Conservation (phyloP, 2,888 invertebrate genomes). For the Tetropium fuscum region DNA sequence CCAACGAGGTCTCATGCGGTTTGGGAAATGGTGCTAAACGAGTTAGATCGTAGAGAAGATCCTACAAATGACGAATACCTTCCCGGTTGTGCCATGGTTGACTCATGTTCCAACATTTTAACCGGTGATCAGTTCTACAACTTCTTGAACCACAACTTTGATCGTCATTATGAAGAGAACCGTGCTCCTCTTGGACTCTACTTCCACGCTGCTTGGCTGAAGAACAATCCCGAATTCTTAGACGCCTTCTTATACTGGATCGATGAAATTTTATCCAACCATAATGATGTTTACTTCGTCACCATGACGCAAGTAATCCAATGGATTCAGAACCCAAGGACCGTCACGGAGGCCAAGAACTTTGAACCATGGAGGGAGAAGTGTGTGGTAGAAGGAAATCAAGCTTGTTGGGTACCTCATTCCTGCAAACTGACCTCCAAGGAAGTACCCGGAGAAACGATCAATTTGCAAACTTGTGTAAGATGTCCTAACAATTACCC, state of each 20-base stretch:
- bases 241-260: conserved; percentile 95
- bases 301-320: conserved; percentile 97
- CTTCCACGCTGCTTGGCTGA: conserved; percentile 95
- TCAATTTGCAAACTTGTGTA: conserved; percentile 93
- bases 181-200: conserved; percentile 90
- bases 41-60: conserved; percentile 91
- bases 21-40: conserved; percentile 98
- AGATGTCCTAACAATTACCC: conserved; percentile 96
- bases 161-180: conserved; percentile 91
- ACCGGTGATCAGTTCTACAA: conserved; percentile 95
- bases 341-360: conserved; percentile 86
- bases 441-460: conserved; percentile 94
- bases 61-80: conserved; percentile 90
- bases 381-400: conserved; percentile 87
- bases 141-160: conserved; percentile 94
- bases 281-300: conserved; percentile 93
- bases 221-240: conserved; percentile 91
- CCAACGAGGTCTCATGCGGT: conserved; percentile 93
- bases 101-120: conserved; percentile 93
- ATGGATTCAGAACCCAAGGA: conserved; percentile 94
- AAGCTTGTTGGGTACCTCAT: conserved; percentile 89
- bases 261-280: conserved; percentile 85
- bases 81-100: conserved; percentile 94
- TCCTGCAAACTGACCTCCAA: conserved; percentile 92
- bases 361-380: conserved; percentile 96